phyloP scores from a whole-genome alignment of 2,888 invertebrate genomes.

The Epinotia demarniana region DNA sequence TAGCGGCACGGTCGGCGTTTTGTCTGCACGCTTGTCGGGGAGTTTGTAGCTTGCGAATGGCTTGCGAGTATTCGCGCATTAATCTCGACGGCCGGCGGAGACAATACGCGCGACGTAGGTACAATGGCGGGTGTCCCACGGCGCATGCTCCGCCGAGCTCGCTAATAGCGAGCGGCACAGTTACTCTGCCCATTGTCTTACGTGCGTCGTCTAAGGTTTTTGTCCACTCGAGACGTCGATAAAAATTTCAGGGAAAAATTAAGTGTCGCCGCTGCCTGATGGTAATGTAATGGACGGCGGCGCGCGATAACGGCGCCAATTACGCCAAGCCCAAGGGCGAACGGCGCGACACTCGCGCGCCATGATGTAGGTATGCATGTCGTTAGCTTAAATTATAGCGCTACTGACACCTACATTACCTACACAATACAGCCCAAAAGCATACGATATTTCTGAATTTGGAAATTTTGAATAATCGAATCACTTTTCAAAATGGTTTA shows the following conservation, averaged over 20 bases:
- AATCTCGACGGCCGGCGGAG: conserved; percentile 45
- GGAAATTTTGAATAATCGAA: no score
- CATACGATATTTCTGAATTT: neutral
- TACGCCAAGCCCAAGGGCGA: neutral
- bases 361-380: conserved; percentile 11
- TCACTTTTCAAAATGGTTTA: no score
- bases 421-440: neutral
- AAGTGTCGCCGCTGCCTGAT: conserved; percentile 4
- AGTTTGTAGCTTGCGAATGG: conserved; percentile 42
- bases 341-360: conserved; percentile 8
- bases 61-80: conserved; percentile 46
- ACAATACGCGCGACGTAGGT: conserved; percentile 48
- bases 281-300: conserved; percentile 21
- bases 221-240: conserved; percentile 64
- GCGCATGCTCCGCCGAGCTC: conserved; percentile 50
- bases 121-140: conserved; percentile 53
- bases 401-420: neutral
- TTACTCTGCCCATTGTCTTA: conserved; percentile 64
- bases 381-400: conserved; percentile 16
- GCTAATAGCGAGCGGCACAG: conserved; percentile 58
- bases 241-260: conserved; percentile 60
- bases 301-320: conserved; percentile 1
- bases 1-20: conserved; percentile 43
- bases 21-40: conserved; percentile 45
- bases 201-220: conserved; percentile 65